Evolutionary conservation across 1,140 invertebrate species (phyloP), one percentile per base, ranked within the genome.

Genomic region (Meloidogyne chitwoodi): DNA sequence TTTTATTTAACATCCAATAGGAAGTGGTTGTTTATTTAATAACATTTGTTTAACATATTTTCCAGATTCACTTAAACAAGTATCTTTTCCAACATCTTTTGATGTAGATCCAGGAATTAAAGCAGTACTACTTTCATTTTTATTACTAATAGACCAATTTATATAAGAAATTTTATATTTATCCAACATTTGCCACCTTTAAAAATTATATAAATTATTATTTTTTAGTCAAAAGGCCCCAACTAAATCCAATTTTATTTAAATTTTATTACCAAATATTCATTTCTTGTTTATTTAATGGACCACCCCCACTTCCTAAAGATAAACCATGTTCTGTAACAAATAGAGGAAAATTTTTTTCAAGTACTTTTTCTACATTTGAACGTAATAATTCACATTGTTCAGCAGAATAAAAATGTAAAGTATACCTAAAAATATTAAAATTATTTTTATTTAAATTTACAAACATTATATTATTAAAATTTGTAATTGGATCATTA

Each of bases 291-390:
- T 44, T 38, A 71, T 76, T 27, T 29, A 64, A n/a, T 24, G 2
- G 16, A 8, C 75, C 75, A 16, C 73, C 66, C 1, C 67, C 75
- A 4, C 22, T 44, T 29, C 11, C 16, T 10, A 34, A 31, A 22
- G 29, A 61, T 24, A 65, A 68, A 19, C 75, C 75, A 27, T 76
- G 74, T 70, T 76, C 75, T 14, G 75, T 76, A 44, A 76, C 68
- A 74, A 76, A 76, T n/a, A 76, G 16, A 61, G 75, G 75, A 63
- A 76, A 38, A 16, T 65, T 65, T 34, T 62, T 74, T n/a, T 76
- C 22, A n/a, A 76, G 44, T 48, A 19, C 16, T 19, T 3, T 48
- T 38, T 74, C 63, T 14, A 65, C 75, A 26, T 29, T 74, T 63
- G 76, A 19, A 11, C 75, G 75, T 38, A 76, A 48, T 38, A 48